A percentile compares a stretch with the other conserved stretches of the same genome.
Evolutionary conservation across 2,113 vertebrate genomes (phyloP).

Genomic region (Turnix velox): DNA sequence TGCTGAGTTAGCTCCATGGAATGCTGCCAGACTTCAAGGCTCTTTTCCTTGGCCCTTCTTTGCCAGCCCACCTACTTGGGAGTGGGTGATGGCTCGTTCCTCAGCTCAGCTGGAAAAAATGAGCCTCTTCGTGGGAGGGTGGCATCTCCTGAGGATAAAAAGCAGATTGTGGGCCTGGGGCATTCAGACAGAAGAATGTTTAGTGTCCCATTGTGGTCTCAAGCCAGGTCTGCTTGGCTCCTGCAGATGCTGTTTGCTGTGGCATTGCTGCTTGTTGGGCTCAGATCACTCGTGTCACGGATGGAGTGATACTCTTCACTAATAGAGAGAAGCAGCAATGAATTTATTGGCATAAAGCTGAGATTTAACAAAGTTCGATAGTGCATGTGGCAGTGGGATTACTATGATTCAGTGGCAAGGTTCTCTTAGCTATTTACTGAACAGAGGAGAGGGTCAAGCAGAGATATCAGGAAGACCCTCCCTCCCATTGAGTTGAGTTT

Average conservation of each 20-base stretch:
- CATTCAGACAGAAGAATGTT: neutral
- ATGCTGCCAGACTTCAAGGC: neutral
- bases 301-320: neutral
- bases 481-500: neutral
- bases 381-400: neutral
- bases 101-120: conserved; percentile 31
- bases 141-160: neutral
- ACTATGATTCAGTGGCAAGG: neutral
- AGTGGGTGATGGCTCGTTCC: conserved; percentile 45
- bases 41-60: neutral
- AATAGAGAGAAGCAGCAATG: neutral
- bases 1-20: conserved; percentile 1
- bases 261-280: accelerated
- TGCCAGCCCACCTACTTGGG: conserved; percentile 12
- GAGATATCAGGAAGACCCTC: neutral
- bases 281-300: neutral
- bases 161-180: accelerated
- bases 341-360: neutral
- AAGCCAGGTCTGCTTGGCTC: neutral
- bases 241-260: neutral
- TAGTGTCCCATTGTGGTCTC: neutral
- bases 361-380: neutral
- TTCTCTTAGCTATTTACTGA: neutral
- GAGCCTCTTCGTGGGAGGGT: conserved; percentile 30
- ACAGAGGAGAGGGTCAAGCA: neutral